These are phyloP conservation scores for Synaphobranchus kaupii DNA, from an alignment of 2,797 vertebrate genomes.

Conservation along the genomic window DNA sequence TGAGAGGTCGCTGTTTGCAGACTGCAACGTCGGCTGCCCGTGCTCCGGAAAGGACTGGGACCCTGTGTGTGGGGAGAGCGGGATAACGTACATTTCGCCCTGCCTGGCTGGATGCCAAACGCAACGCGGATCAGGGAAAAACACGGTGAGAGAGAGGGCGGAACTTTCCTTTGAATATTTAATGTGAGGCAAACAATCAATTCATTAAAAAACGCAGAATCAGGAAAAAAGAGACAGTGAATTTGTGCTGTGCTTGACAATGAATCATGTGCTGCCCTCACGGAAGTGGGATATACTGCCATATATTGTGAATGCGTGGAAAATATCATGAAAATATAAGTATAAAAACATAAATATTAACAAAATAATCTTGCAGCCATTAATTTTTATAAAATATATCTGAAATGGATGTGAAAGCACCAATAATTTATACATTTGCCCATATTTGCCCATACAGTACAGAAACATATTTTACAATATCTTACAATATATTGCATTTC, in stretches of 20 bases:
- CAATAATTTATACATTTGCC: too few species aligned
- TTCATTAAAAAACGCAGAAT: neutral
- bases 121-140: slow-evolving; percentile 72
- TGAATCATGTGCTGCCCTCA: neutral
- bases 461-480: too few species aligned
- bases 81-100: slow-evolving; percentile 85
- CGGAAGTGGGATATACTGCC: too few species aligned
- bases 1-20: slow-evolving; percentile 74
- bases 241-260: neutral
- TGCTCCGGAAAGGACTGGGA: slow-evolving; percentile 86
- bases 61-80: slow-evolving; percentile 87
- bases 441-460: too few species aligned
- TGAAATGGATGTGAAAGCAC: too few species aligned
- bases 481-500: neutral
- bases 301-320: too few species aligned
- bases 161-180: neutral
- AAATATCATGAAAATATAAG: too few species aligned
- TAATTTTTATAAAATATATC: too few species aligned
- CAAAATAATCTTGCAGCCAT: too few species aligned
- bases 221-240: neutral
- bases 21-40: slow-evolving; percentile 81
- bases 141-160: slow-evolving; percentile 69
- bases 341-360: too few species aligned
- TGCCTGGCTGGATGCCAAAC: slow-evolving; percentile 87
- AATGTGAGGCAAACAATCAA: neutral